Conservation (phyloP, 2,797 vertebrate genomes). For the Presbytis comata region DNA sequence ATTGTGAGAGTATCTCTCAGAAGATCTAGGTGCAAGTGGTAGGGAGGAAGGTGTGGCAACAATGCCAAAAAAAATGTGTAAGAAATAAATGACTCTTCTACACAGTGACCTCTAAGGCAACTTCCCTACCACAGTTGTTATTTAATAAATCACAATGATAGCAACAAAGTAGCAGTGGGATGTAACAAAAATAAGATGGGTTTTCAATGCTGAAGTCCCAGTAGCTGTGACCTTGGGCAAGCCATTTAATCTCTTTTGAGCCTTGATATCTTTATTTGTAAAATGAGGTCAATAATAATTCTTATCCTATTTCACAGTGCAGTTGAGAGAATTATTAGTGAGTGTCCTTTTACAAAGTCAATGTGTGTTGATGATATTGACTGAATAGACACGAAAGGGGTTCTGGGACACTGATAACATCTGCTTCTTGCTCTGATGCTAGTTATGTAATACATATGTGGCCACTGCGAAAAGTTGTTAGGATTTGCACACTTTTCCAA, state of each 20-base stretch:
- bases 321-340: not conserved
- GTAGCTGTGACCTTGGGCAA: conserved; percentile 37
- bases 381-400: not conserved
- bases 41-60: not conserved
- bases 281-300: not conserved
- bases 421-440: not conserved
- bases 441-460: not conserved
- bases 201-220: conserved; percentile 10
- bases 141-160: conserved; percentile 8
- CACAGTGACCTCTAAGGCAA: not conserved
- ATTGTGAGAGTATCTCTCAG: not conserved
- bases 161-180: not conserved
- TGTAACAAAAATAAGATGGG: not conserved
- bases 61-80: not conserved
- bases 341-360: not conserved
- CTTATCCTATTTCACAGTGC: not conserved
- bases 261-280: conserved; percentile 25
- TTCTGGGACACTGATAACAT: not conserved
- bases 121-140: not conserved
- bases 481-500: not conserved
- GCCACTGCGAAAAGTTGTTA: not conserved
- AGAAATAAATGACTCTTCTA: conserved; percentile 30
- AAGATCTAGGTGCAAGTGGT: not conserved
- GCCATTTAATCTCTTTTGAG: conserved; percentile 33
- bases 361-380: not conserved